These are phyloP conservation scores for Clarias laeviceps DNA, from an alignment of 2,797 vertebrate species.

Conservation along the genomic window DNA sequence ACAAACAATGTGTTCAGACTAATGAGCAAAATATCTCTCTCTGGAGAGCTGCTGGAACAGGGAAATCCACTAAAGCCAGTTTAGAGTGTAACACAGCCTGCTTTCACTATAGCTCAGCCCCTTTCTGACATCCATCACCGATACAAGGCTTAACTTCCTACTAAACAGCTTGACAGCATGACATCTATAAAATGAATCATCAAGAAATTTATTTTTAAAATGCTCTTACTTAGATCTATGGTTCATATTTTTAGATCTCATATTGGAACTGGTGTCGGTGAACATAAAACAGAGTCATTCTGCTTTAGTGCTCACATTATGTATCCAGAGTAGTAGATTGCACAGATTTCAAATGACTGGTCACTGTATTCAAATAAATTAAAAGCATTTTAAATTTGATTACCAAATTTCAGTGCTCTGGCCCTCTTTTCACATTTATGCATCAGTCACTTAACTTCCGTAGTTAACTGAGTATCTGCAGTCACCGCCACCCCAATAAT, in stretches of 20 bases:
- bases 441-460: too few relatives aligned
- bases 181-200: slow-evolving; percentile 2
- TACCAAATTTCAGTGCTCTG: not conserved
- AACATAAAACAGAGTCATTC: not conserved
- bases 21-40: slow-evolving; percentile 71
- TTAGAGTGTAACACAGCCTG: slow-evolving; percentile 65
- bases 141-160: not conserved
- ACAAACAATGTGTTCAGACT: slow-evolving; percentile 75
- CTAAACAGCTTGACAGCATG: not conserved
- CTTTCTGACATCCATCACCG: slow-evolving; percentile 16
- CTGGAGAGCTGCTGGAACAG: slow-evolving; percentile 60
- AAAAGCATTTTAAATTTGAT: not conserved
- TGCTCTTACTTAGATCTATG: not conserved
- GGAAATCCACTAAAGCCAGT: slow-evolving; percentile 73
- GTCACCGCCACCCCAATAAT: slow-evolving; percentile 45
- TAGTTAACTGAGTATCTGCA: not conserved
- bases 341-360: not conserved
- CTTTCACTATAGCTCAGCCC: slow-evolving; percentile 9
- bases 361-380: not conserved
- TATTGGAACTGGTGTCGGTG: not conserved
- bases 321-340: not conserved
- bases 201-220: slow-evolving; percentile 4
- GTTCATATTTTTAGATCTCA: not conserved
- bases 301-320: not conserved
- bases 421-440: not conserved